Evolutionary conservation across 2,113 vertebrate species (phyloP), one percentile per base, ranked within the genome.

Genomic region (Myotis davidii): DNA sequence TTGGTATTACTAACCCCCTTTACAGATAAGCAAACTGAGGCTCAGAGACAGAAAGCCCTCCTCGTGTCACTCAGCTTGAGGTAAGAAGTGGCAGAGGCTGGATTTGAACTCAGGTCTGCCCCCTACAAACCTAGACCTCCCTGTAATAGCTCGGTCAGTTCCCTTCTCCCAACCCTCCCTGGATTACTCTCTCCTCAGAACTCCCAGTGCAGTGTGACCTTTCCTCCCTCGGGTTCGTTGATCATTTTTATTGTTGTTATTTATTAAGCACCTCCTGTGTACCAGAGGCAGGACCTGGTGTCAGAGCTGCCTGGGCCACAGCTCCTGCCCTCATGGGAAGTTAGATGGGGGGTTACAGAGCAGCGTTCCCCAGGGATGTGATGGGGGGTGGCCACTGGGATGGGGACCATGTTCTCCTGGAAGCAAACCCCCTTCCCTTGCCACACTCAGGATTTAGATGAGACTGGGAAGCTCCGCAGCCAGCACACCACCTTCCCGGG

Each of bases 71-170:
- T 67, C 6, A 65, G 72, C 84, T 59, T 37, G 72, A 86, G 70
- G 7, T 21, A n/a, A 27, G 13, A 78, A 45, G 69, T 8, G 4
- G 45, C n/a, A 2, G 39, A 37, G 54, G 5, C 54, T 54, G 87
- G 78, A 16, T 39, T 48, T 25, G 69, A 83, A 56, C 37, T 54
- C 67, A 23, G 79, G 59, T 29, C 86, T 64, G 59, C 6, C 27
- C 45, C 37, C 61, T 54, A 10, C 11, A 2, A 42, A 48, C 48
- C 16, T 10, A n/a, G 39, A 13, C 37, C 17, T 67, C 27, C 54
- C 48, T 27, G 0, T 6, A 8, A 4, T 59, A 16, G 37, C 2
- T 0, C 20, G 3, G 5, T 14, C 29, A 1, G 27, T 4, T n/a
- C 67, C 48, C 77, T 69, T 61, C 32, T 79, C 3, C 21, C 67